Percentiles rank a stretch among this genome's conserved stretches.
phyloP scores from a whole-genome alignment of 2,888 invertebrate genomes.

The Pyrrhosoma nymphula region DNA sequence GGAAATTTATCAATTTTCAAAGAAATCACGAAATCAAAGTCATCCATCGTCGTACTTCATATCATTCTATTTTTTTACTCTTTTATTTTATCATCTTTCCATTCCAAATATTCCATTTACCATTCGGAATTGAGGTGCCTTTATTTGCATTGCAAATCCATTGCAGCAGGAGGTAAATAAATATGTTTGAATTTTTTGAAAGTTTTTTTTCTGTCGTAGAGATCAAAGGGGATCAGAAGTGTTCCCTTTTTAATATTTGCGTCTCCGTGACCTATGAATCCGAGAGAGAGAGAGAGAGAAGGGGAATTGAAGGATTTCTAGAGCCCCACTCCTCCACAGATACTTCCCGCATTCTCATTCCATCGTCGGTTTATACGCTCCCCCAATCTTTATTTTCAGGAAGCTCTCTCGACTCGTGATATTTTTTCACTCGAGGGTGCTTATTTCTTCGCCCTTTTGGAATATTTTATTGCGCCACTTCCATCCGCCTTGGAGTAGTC shows the following conservation, averaged over 20 bases:
- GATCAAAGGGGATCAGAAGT: neutral
- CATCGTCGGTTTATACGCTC: neutral
- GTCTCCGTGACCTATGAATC: neutral
- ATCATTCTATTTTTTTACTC: neutral
- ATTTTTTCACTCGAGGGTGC: neutral
- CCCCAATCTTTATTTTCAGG: neutral
- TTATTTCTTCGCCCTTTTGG: neutral
- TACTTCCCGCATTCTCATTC: neutral
- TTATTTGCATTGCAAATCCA: constrained; percentile 9
- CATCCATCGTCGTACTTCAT: neutral
- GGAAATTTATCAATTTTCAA: neutral
- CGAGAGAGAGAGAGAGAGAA: neutral
- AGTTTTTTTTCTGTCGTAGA: neutral
- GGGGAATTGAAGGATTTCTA: no score
- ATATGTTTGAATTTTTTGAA: neutral
- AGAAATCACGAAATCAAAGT: neutral
- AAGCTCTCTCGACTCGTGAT: neutral
- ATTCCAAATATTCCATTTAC: neutral
- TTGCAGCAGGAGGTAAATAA: neutral
- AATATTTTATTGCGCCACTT: neutral
- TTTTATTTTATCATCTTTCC: neutral
- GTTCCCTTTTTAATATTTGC: neutral
- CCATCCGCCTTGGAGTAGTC: neutral
- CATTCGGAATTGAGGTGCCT: neutral
- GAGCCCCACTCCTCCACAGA: neutral